Evolutionary conservation across 2,797 vertebrate species (phyloP).

Genomic region (Denticeps clupeoides): DNA sequence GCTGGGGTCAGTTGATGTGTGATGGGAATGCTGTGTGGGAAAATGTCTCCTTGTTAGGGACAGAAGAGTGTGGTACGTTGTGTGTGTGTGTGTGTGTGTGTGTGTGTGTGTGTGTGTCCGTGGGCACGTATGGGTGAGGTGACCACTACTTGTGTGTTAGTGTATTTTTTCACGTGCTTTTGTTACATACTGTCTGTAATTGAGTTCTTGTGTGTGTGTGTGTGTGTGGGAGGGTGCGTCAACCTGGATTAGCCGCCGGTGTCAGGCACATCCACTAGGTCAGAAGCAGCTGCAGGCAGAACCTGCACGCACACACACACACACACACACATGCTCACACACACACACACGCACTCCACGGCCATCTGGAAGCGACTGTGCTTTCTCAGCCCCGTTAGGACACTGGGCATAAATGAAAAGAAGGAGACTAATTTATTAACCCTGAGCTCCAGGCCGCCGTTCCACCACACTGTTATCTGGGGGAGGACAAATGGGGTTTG

Average conservation of each 20-base stretch:
- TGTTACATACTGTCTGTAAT: not conserved
- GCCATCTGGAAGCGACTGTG: conserved; percentile 26
- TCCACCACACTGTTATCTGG: conserved; percentile 4
- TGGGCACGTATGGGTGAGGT: not conserved
- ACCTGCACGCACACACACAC: conserved; percentile 10
- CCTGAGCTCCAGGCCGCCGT: conserved; percentile 10
- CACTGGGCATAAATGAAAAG: conserved; percentile 15
- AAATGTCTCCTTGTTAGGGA: not conserved
- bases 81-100: too few relatives aligned
- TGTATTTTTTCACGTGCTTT: not conserved
- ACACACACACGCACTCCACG: conserved; percentile 7
- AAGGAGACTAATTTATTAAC: conserved; percentile 17
- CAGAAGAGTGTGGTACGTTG: not conserved
- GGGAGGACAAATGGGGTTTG: not conserved
- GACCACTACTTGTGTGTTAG: too few relatives aligned
- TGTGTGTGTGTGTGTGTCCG: not conserved
- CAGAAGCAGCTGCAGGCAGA: not conserved
- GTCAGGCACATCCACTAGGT: not conserved
- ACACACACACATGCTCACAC: conserved; percentile 15
- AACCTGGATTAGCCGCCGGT: not conserved
- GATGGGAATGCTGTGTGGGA: not conserved
- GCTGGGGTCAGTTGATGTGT: too few relatives aligned
- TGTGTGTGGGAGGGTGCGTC: not conserved
- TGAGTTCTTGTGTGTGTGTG: not conserved
- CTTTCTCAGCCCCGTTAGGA: conserved; percentile 4